Conservation (phyloP, 2,888 invertebrate species). For the Tinea semifulvella region DNA sequence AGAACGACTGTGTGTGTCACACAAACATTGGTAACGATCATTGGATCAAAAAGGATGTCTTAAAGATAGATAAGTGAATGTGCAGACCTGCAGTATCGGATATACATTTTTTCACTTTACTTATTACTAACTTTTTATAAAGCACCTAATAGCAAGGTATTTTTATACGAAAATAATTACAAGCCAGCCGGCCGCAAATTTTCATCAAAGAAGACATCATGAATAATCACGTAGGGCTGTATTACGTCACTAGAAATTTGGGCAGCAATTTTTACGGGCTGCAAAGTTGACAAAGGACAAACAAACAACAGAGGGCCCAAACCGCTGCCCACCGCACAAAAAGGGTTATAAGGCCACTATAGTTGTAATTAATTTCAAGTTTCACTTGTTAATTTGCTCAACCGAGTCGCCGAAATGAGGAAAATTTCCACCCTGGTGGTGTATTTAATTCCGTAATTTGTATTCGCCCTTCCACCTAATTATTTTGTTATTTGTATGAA, state of each 20-base stretch:
- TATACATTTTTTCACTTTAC: too few species aligned
- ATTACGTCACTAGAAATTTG: slow-evolving; percentile 4
- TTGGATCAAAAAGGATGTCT: too few species aligned
- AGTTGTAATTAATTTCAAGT: slow-evolving; percentile 53
- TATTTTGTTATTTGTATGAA: slow-evolving; percentile 1
- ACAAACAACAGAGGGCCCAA: slow-evolving; percentile 14
- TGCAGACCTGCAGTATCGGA: too few species aligned
- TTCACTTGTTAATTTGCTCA: slow-evolving; percentile 48
- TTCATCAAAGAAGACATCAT: slow-evolving; percentile 6
- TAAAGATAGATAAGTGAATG: too few species aligned
- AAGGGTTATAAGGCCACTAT: slow-evolving; percentile 42
- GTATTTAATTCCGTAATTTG: slow-evolving; percentile 8
- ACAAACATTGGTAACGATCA: too few species aligned
- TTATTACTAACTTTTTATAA: too few species aligned
- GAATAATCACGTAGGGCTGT: slow-evolving; percentile 9
- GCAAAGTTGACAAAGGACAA: slow-evolving; percentile 13
- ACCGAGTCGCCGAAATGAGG: slow-evolving; percentile 14
- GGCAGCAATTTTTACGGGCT: slow-evolving; percentile 4
- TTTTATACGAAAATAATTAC: not conserved
- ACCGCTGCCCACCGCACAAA: slow-evolving; percentile 23
- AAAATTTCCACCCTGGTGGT: slow-evolving; percentile 2
- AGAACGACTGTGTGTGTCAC: too few species aligned
- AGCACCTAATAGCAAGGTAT: too few species aligned
- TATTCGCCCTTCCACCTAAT: slow-evolving; percentile 2
- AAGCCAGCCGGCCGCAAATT: slow-evolving; percentile 5